Percentiles rank a stretch among this genome's conserved stretches.
phyloP scores from a whole-genome alignment of 2,888 invertebrate species.

The Chaetogeoica ovagalla region DNA sequence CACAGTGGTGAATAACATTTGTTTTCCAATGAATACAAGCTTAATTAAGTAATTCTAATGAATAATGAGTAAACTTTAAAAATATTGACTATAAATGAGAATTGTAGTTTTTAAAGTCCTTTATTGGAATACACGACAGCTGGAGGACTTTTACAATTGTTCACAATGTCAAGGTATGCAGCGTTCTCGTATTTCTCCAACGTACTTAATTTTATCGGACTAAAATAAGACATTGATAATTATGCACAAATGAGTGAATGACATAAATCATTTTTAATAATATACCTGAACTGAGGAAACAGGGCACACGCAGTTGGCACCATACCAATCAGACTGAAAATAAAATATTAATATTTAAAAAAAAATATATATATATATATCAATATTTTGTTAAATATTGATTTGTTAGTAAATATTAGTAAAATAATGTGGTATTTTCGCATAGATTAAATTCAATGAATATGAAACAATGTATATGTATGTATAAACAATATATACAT shows the following conservation, averaged over 20 bases:
- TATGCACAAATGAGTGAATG: slow-evolving; percentile 25
- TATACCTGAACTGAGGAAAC: slow-evolving; percentile 84
- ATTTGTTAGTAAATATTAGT: neutral
- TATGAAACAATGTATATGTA: slow-evolving; percentile 46
- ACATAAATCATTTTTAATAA: slow-evolving; percentile 55
- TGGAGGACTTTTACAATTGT: slow-evolving; percentile 72
- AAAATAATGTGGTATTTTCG: neutral
- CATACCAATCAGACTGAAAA: slow-evolving; percentile 78
- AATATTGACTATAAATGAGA: slow-evolving; percentile 1
- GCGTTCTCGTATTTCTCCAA: slow-evolving; percentile 75
- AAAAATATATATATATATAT: neutral
- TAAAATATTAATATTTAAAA: slow-evolving; percentile 53
- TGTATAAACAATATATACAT: too few species aligned
- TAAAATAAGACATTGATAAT: slow-evolving; percentile 60
- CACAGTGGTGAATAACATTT: neutral
- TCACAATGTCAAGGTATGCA: slow-evolving; percentile 70
- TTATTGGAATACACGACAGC: slow-evolving; percentile 83
- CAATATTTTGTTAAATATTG: neutral
- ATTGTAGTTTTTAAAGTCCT: slow-evolving; percentile 67
- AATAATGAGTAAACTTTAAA: slow-evolving; percentile 3
- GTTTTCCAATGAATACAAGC: neutral
- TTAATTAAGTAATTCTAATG: neutral
- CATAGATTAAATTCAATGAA: neutral
- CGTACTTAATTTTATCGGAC: slow-evolving; percentile 71
- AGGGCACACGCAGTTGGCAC: slow-evolving; percentile 84